Conservation (phyloP, 2,888 invertebrate species). For the Euzetes globulus region DNA sequence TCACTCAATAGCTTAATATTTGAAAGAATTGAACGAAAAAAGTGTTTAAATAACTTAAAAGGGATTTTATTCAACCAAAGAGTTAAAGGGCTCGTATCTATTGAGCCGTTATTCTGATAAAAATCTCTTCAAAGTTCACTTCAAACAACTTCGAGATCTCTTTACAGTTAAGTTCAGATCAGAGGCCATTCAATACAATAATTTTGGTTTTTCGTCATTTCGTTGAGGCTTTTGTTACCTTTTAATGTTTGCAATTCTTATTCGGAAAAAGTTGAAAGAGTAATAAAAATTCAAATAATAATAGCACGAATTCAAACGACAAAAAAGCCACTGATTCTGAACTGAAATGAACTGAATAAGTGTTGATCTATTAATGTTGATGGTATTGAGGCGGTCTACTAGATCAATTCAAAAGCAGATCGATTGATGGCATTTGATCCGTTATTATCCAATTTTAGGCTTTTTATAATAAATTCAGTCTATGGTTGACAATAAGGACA, state of each 20-base stretch:
- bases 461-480: not conserved
- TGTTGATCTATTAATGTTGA: not conserved
- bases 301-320: no score
- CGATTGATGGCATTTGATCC: not conserved
- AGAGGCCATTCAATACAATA: not conserved
- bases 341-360: no score
- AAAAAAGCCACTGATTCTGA: no score
- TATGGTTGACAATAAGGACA: no score
- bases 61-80: not conserved
- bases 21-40: not conserved
- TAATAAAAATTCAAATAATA: no score
- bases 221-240: not conserved
- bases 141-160: not conserved
- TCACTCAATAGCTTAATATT: not conserved
- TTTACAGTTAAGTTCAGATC: not conserved
- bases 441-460: not conserved
- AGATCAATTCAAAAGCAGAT: no score
- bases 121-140: not conserved
- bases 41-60: constrained; percentile 16
- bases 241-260: not conserved
- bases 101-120: not conserved
- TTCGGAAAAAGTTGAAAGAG: no score
- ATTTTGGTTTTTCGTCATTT: not conserved
- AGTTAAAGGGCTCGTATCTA: not conserved
- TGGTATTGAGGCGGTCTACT: not conserved